Evolutionary conservation across 1,140 invertebrate genomes (phyloP).

Genomic region (Drosophila kanapiae): DNA sequence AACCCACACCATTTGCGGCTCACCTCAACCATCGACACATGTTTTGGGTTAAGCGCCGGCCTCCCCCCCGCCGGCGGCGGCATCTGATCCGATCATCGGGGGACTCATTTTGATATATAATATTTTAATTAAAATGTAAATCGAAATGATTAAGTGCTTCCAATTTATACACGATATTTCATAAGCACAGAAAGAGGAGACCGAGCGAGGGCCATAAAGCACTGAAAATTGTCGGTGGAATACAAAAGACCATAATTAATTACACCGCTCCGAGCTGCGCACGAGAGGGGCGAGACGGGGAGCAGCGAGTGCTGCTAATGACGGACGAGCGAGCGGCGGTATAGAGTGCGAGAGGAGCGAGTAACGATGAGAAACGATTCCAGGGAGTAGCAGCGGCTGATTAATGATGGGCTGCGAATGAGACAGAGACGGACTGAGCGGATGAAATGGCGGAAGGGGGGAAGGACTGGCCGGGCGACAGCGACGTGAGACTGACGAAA

Average conservation of each 20-base stretch:
- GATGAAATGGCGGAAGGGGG: slow-evolving; percentile 19
- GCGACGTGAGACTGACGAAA: slow-evolving; percentile 65
- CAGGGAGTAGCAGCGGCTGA: slow-evolving; percentile 58
- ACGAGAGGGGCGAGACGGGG: slow-evolving; percentile 53
- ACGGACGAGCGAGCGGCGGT: slow-evolving; percentile 17
- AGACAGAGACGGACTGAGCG: slow-evolving; percentile 42
- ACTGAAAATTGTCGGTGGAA: slow-evolving; percentile 80
- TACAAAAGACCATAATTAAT: slow-evolving; percentile 82
- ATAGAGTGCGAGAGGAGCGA: slow-evolving; percentile 44
- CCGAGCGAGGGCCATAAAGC: slow-evolving; percentile 60
- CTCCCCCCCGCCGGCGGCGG: slow-evolving; percentile 11
- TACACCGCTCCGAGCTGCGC: slow-evolving; percentile 67
- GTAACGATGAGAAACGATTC: slow-evolving; percentile 59
- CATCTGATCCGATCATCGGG: slow-evolving; percentile 35
- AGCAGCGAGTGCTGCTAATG: slow-evolving; percentile 18
- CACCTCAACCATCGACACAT: slow-evolving; percentile 31
- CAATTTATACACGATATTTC: slow-evolving; percentile 83
- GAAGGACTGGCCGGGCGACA: slow-evolving; percentile 8
- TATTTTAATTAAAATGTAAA: slow-evolving; percentile 84
- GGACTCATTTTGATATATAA: slow-evolving; percentile 74
- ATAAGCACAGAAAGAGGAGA: slow-evolving; percentile 50
- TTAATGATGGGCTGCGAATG: slow-evolving; percentile 72
- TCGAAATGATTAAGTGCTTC: slow-evolving; percentile 80
- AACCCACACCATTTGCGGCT: slow-evolving; percentile 12
- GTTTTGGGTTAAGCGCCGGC: slow-evolving; percentile 42